Conservation (phyloP, 2,888 invertebrate species). For the Epinotia nisella region DNA sequence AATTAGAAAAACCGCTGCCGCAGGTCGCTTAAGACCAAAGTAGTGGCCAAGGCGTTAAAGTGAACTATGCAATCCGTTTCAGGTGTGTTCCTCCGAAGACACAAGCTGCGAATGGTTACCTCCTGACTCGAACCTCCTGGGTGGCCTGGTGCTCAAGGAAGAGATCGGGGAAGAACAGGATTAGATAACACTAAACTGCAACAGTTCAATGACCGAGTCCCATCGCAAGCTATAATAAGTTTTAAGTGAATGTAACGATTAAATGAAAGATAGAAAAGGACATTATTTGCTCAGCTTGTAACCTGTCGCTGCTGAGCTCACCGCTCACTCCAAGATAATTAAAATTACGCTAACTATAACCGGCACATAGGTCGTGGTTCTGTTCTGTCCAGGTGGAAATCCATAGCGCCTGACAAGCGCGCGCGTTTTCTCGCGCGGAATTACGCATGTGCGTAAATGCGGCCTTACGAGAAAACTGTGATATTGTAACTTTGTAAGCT, state of each 20-base stretch:
- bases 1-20: no score
- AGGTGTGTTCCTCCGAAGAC: conserved; percentile 80
- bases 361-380: no score
- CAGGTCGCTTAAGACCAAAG: no score
- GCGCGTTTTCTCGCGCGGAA: no score
- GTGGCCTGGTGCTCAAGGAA: conserved; percentile 67
- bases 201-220: background rate
- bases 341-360: no score
- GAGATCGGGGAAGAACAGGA: conserved; percentile 68
- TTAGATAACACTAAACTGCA: background rate
- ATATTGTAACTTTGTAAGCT: no score
- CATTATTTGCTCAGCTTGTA: background rate
- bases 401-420: no score
- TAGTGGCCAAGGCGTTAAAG: no score
- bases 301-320: background rate
- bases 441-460: no score
- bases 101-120: conserved; percentile 82
- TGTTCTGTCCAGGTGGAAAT: no score
- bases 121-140: conserved; percentile 73
- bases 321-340: no score
- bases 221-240: conserved; percentile 32
- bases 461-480: no score
- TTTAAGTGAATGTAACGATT: background rate
- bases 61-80: conserved; percentile 44
- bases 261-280: conserved; percentile 1